A percentile compares a stretch with the other conserved stretches of the same genome.
These are phyloP conservation scores for Coturnix japonica DNA, from an alignment of 2,113 vertebrate species.

Conservation along the genomic window DNA sequence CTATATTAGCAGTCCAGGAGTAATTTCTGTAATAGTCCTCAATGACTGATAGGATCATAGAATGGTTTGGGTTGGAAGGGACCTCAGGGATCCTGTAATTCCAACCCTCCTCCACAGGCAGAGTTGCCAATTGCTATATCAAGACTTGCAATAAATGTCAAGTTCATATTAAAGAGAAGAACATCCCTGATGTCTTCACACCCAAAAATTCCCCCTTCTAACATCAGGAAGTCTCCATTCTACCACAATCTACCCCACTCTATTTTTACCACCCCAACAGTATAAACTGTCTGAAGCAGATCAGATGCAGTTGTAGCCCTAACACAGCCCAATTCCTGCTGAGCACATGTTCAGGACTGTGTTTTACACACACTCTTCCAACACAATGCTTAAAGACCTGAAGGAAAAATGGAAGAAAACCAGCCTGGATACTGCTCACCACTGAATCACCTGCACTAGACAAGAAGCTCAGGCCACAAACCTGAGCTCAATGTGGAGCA, in stretches of 20 bases:
- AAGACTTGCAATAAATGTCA: background rate
- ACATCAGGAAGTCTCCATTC: background rate
- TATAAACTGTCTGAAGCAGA: background rate
- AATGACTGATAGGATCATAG: background rate
- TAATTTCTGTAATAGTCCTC: background rate
- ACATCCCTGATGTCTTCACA: background rate
- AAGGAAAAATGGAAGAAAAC: background rate
- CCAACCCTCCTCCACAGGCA: no score
- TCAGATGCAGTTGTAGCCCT: background rate
- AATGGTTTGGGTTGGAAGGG: no score
- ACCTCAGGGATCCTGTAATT: no score
- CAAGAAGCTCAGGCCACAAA: background rate
- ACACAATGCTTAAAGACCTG: background rate
- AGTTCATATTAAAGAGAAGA: background rate
- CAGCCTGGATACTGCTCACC: background rate
- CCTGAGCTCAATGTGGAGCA: rapidly evolving
- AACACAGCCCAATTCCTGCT: background rate
- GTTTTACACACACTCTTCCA: background rate
- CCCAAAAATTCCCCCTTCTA: background rate
- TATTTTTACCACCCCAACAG: background rate
- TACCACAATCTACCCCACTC: background rate
- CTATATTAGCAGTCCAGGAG: background rate
- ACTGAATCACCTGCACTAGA: background rate
- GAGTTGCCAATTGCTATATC: no score
- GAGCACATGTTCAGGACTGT: background rate